These are phyloP conservation scores for Cynoglossus semilaevis DNA, from an alignment of 2,113 vertebrate species.

Conservation along the genomic window DNA sequence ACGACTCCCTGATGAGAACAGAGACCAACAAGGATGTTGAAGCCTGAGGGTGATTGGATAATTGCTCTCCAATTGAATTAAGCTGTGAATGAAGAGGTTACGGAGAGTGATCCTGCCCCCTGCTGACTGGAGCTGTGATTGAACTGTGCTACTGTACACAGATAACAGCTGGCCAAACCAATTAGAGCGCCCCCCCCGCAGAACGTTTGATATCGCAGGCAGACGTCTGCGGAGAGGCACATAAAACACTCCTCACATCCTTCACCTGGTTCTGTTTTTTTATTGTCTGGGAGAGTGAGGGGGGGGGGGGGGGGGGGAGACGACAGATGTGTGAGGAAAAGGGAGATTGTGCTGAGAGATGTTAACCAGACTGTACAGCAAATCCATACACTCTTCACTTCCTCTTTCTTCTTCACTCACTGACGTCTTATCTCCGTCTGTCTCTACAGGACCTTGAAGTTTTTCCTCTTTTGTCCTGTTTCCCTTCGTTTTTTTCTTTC, in stretches of 20 bases:
- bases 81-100: constrained; percentile 59
- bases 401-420: constrained; percentile 4
- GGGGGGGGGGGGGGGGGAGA: background rate
- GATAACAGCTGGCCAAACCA: constrained; percentile 56
- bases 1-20: constrained; percentile 55
- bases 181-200: constrained; percentile 43
- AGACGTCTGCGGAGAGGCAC: constrained; percentile 1
- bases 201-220: constrained; percentile 29
- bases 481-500: background rate
- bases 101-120: constrained; percentile 59
- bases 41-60: constrained; percentile 65
- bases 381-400: constrained; percentile 29
- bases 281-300: too few relatives aligned
- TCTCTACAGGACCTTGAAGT: constrained; percentile 3
- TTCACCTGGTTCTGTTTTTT: constrained; percentile 16
- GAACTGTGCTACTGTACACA: constrained; percentile 53
- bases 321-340: background rate
- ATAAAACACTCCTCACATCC: constrained; percentile 33
- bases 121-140: constrained; percentile 43
- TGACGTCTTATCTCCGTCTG: constrained; percentile 14
- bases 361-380: constrained; percentile 14
- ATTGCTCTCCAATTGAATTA: constrained; percentile 74
- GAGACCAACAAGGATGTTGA: constrained; percentile 58
- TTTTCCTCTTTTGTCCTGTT: background rate
- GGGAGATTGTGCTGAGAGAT: constrained; percentile 21